Conservation (phyloP, 2,888 invertebrate species). For the Nomada ruficornis region DNA sequence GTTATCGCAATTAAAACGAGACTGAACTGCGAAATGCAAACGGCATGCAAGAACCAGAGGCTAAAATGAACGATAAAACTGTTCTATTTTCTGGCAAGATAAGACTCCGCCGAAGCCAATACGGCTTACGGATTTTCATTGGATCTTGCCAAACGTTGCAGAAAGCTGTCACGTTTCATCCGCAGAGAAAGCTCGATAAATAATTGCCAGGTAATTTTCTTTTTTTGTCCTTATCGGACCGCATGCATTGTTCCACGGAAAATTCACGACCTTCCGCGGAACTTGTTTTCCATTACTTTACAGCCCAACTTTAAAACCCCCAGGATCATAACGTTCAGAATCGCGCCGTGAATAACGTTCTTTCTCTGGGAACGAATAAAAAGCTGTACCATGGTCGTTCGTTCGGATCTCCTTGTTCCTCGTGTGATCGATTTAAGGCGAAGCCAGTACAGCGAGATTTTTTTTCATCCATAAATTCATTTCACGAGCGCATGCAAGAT, state of each 20-base stretch:
- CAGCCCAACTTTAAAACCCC: not conserved
- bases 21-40: slow-evolving; percentile 35
- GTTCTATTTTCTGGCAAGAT: slow-evolving; percentile 49
- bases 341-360: too few species aligned
- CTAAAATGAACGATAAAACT: slow-evolving; percentile 49
- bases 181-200: slow-evolving; percentile 27
- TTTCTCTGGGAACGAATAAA: not conserved
- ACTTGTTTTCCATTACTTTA: not conserved
- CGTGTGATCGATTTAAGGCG: not conserved
- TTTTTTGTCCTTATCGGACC: not conserved
- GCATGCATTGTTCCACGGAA: not conserved
- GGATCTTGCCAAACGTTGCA: slow-evolving; percentile 44
- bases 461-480: slow-evolving; percentile 26
- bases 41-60: slow-evolving; percentile 35
- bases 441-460: not conserved
- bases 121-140: slow-evolving; percentile 48
- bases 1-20: not conserved
- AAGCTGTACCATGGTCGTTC: not conserved
- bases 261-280: not conserved
- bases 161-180: slow-evolving; percentile 48
- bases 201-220: slow-evolving; percentile 1
- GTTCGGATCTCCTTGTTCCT: not conserved
- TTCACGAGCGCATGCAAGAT: not conserved
- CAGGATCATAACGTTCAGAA: too few species aligned
- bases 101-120: slow-evolving; percentile 50